Base-by-base conservation (phyloP, 2,888 invertebrate genomes). In the Adelphocoris suturalis region DNA sequence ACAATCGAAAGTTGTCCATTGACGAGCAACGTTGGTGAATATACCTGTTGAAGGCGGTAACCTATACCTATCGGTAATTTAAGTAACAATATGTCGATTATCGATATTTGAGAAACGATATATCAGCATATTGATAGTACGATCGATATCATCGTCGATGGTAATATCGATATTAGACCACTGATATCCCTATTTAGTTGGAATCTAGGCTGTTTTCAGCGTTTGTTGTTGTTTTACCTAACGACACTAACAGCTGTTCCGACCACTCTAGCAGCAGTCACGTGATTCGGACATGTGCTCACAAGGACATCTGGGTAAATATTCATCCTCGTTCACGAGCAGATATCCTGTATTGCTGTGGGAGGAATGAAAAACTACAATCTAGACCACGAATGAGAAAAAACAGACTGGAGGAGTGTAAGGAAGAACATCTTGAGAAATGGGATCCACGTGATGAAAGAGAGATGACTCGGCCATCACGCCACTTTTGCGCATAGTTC, bases 381-480 rank as follows among this genome's bases (percentile, higher is more conserved):
- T n/a, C n/a, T n/a, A n/a, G n/a, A n/a, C n/a, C n/a, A n/a, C n/a
- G n/a, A 57, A 61, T 3, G 61, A 61, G 11, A 19, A 61, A 61
- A 61, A 19, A 19, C n/a, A 4, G 61, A 61, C 61, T 3, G 9
- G n/a, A 61, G 19, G n/a, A 19, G 61, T 16, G 61, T 57, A 4
- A 4, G 16, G 16, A 57, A 3, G 61, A 9, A 19, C 19, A 7
- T n/a, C 19, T 9, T n/a, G n/a, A 4, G 1, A 68, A 23, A 23
- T 7, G 9, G 13, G 23, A 23, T 68, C 68, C 68, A 68, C 68
- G 68, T 68, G 68, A 68, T 68, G 27, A 23, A 68, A 3, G 68
- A 12, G 23, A 68, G 68, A 68, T 68, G 68, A 68, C 68, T 23
- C 57, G 68, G 19, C 68, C 12, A 68, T 68, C 68, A 68, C 68